Evolutionary conservation across 2,888 invertebrate genomes (phyloP), one percentile per base, ranked within the genome.

Genomic region (Imbricaverruca yamaguchii): DNA sequence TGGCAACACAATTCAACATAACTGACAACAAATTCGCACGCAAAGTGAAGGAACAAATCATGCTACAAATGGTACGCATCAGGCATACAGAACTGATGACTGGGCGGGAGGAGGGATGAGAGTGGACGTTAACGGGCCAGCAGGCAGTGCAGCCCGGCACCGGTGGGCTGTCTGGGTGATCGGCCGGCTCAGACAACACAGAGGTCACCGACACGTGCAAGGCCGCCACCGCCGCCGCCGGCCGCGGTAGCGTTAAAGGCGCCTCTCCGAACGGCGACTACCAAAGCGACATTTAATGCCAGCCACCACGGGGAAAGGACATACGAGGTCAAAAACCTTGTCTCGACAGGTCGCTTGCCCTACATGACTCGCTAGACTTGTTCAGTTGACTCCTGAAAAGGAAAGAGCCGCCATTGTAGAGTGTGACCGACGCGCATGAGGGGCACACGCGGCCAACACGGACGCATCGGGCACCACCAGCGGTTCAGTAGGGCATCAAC

Each of bases 361-460:
- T 74, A 74, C 74, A 59, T 59, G 59, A 74, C 74, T 74, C 53
- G 74, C 74, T 74, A 74, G 74, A 74, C 74, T 74, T 74, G 74
- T 53, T 74, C 74, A 74, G 74, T 74, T 74, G 74, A 74, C 74
- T 53, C 74, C 74, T 74, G 74, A 74, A 74, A 74, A 53, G 74
- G 53, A 74, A 74, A 74, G 53, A 74, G 53, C 39, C 74, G 74
- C 53, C 53, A 39, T 74, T 74, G 74, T 74, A 74, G 74, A 3
- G 18, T 6, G 25, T 13, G 67, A 13, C 23, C 67, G 4, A 13
- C 67, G 25, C 25, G 39, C 39, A 39, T 39, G 39, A 59, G 1
- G 15, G 59, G 59, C 59, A 74, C 15, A 69, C 39, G 25, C 53
- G 39, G 53, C 53, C 74, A 13, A 18, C 18, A 7, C 74, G 21